Conservation (phyloP, 2,888 invertebrate species). For the Tuta absoluta region DNA sequence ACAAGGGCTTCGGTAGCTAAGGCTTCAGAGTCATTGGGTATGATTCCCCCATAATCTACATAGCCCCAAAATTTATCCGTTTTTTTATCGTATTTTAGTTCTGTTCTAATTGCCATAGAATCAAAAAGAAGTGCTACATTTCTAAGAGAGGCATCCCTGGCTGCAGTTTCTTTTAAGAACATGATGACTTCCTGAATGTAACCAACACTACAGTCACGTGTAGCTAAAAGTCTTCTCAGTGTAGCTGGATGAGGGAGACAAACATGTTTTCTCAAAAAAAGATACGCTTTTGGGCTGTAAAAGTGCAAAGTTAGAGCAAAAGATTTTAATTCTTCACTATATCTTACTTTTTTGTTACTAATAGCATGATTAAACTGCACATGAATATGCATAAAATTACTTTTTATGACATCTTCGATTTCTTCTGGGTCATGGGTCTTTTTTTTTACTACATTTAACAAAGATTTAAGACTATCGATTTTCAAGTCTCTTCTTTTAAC, state of each 20-base stretch:
- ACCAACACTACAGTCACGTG: slow-evolving; percentile 33
- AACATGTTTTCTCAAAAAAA: slow-evolving; percentile 21
- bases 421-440: slow-evolving; percentile 5
- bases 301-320: slow-evolving; percentile 27
- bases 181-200: slow-evolving; percentile 31
- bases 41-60: slow-evolving; percentile 30
- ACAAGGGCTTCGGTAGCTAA: slow-evolving; percentile 33
- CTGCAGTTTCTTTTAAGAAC: slow-evolving; percentile 28
- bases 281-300: slow-evolving; percentile 16
- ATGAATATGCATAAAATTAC: slow-evolving; percentile 3
- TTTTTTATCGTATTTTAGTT: slow-evolving; percentile 30
- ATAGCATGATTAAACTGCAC: slow-evolving; percentile 2
- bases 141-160: slow-evolving; percentile 21
- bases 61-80: slow-evolving; percentile 33
- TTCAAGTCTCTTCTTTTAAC: slow-evolving; percentile 10
- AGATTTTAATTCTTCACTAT: slow-evolving; percentile 23
- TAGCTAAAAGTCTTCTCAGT: slow-evolving; percentile 27
- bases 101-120: slow-evolving; percentile 31
- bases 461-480: slow-evolving; percentile 6
- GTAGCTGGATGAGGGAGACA: slow-evolving; percentile 26
- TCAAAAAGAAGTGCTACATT: slow-evolving; percentile 34
- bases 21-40: too few relatives aligned
- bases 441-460: slow-evolving; percentile 5
- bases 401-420: slow-evolving; percentile 3
- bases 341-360: slow-evolving; percentile 6